phyloP scores from a whole-genome alignment of 2,113 vertebrate genomes.

The Mormyrus iriodes region DNA sequence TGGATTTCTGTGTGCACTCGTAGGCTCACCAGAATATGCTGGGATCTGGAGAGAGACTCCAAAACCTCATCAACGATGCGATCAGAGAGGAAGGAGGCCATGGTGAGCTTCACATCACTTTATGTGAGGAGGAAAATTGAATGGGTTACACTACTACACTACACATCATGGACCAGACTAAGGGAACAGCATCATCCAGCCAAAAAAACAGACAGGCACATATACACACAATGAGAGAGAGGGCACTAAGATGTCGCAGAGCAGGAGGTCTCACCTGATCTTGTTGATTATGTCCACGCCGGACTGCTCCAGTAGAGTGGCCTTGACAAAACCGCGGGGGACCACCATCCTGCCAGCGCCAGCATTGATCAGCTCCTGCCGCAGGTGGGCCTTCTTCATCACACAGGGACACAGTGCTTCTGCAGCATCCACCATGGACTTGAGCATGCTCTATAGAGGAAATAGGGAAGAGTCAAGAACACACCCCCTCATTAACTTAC shows the following conservation, averaged over 20 bases:
- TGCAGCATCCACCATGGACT: constrained; percentile 85
- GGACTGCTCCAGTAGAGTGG: constrained; percentile 86
- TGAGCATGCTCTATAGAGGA: constrained; percentile 67
- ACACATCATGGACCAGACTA: background rate
- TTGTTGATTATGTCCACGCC: constrained; percentile 95
- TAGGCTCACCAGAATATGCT: constrained; percentile 81
- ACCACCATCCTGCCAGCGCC: constrained; percentile 75
- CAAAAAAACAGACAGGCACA: background rate
- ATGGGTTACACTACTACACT: background rate
- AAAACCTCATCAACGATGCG: constrained; percentile 89
- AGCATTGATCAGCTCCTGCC: constrained; percentile 72
- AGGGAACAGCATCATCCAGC: background rate
- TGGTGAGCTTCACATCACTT: constrained; percentile 86
- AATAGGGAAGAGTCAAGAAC: constrained; percentile 21
- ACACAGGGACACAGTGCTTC: constrained; percentile 87
- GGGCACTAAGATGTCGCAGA: background rate
- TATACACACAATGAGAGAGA: background rate
- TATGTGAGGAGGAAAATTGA: background rate
- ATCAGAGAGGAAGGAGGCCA: constrained; percentile 89
- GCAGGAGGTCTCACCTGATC: constrained; percentile 68
- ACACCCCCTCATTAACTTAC: background rate
- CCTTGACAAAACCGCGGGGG: constrained; percentile 77
- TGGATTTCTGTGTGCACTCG: background rate
- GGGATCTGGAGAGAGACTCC: constrained; percentile 81
- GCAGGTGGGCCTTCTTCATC: constrained; percentile 74